A percentile compares a stretch with the other conserved stretches of the same genome.
Evolutionary conservation across 2,113 vertebrate genomes (phyloP).

Genomic region (Oreochromis niloticus): DNA sequence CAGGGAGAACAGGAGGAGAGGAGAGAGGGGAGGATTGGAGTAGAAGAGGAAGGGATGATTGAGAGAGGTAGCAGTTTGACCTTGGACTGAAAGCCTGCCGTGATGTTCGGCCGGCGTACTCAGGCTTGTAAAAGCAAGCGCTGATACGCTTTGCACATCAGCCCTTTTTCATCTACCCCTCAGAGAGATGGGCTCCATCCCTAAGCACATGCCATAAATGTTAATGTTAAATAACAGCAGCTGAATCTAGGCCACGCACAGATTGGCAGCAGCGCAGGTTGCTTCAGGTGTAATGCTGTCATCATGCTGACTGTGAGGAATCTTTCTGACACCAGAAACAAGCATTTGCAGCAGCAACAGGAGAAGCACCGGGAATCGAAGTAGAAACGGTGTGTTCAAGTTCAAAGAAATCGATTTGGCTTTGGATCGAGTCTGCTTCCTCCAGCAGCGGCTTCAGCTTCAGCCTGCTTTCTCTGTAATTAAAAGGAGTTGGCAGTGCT

Average conservation of each 20-base stretch:
- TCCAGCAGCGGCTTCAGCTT: not conserved
- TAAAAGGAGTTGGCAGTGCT: not conserved
- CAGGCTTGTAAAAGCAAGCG: not conserved
- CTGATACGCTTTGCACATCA: not conserved
- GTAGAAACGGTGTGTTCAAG: not conserved
- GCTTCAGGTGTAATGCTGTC: slow-evolving; percentile 16
- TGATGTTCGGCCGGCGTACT: not conserved
- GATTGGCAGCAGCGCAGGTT: not conserved
- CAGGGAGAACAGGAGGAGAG: not conserved
- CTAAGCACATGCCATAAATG: slow-evolving; percentile 8
- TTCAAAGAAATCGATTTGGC: not conserved
- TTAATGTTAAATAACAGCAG: not conserved
- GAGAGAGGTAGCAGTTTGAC: slow-evolving; percentile 30
- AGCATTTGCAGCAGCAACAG: not conserved
- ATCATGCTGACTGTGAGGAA: not conserved
- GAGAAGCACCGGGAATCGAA: not conserved
- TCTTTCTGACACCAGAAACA: not conserved
- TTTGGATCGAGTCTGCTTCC: not conserved
- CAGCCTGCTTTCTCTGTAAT: not conserved
- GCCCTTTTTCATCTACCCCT: not conserved
- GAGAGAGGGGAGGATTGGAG: not conserved
- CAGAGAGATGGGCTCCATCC: not conserved
- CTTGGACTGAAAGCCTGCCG: slow-evolving; percentile 13
- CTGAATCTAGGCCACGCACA: not conserved
- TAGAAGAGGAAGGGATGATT: not conserved